These are phyloP conservation scores for Ophraella communa DNA, from an alignment of 2,888 invertebrate genomes.

Conservation along the genomic window DNA sequence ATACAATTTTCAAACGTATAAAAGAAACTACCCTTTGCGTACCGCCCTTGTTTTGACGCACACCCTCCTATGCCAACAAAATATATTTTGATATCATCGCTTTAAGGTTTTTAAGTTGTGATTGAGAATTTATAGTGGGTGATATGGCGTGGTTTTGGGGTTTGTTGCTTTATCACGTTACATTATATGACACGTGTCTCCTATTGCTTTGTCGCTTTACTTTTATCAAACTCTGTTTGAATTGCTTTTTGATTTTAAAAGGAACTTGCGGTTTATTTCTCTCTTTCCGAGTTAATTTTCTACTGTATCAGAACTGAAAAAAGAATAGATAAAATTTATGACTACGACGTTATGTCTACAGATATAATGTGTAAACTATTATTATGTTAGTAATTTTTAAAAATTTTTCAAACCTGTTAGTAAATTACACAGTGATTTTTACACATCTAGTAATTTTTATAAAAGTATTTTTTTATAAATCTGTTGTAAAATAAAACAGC, in stretches of 20 bases:
- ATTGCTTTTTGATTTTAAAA: conserved; percentile 13
- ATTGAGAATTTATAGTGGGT: conserved; percentile 42
- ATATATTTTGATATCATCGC: conserved; percentile 39
- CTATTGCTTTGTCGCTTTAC: conserved; percentile 22
- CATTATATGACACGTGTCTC: conserved; percentile 28
- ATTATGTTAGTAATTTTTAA: too few species aligned
- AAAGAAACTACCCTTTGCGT: not conserved
- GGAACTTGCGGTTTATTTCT: not conserved
- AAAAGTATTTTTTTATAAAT: too few species aligned
- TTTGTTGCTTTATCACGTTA: conserved; percentile 31
- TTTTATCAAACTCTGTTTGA: conserved; percentile 13
- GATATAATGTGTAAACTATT: too few species aligned
- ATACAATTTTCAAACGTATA: not conserved
- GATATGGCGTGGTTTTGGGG: conserved; percentile 36
- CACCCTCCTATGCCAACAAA: conserved; percentile 27
- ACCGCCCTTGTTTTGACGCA: not conserved
- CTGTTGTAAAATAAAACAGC: too few species aligned
- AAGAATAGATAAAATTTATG: too few species aligned
- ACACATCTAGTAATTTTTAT: too few species aligned
- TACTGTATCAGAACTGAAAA: not conserved
- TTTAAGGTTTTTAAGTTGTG: conserved; percentile 43
- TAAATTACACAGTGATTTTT: too few species aligned
- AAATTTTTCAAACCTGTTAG: too few species aligned
- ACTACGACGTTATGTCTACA: too few species aligned
- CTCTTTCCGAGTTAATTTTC: not conserved